phyloP scores from a whole-genome alignment of 1,140 invertebrate genomes.

The Diabrotica virgifera region DNA sequence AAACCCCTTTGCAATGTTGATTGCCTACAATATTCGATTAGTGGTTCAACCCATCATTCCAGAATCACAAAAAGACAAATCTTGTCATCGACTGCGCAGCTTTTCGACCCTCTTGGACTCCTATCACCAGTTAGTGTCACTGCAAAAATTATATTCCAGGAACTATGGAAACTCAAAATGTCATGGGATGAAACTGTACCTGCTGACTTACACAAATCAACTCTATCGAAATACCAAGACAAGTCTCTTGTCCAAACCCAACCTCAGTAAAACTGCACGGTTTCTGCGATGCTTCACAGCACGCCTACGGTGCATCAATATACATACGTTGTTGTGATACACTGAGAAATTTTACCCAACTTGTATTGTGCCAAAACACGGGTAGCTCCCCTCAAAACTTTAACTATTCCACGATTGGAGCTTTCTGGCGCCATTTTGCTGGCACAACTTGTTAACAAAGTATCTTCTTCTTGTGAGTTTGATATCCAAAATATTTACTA shows the following conservation, averaged over 20 bases:
- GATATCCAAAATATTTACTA: neutral
- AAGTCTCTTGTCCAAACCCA: conserved; percentile 6
- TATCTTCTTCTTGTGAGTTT: neutral
- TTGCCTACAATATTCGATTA: conserved; percentile 5
- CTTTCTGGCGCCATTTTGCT: conserved; percentile 20
- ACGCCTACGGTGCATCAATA: conserved; percentile 42
- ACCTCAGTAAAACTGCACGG: conserved; percentile 38
- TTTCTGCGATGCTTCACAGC: conserved; percentile 44
- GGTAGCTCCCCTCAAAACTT: conserved; percentile 46
- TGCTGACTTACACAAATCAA: too few relatives aligned
- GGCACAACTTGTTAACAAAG: conserved; percentile 1
- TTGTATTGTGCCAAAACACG: conserved; percentile 46
- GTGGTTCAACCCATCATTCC: neutral
- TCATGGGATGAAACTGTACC: too few relatives aligned
- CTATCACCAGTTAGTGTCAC: too few relatives aligned
- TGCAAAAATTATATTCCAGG: too few relatives aligned
- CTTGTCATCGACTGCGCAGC: too few relatives aligned
- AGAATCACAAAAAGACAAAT: conserved; percentile 37
- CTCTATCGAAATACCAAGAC: conserved; percentile 22
- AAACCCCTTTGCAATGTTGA: conserved; percentile 14
- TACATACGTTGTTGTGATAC: conserved; percentile 33
- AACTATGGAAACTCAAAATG: too few relatives aligned
- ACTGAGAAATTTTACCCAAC: conserved; percentile 25
- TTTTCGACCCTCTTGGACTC: too few relatives aligned
- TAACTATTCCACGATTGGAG: conserved; percentile 28